Evolutionary conservation across 2,113 vertebrate species (phyloP).

Genomic region (Tachysurus vachellii): DNA sequence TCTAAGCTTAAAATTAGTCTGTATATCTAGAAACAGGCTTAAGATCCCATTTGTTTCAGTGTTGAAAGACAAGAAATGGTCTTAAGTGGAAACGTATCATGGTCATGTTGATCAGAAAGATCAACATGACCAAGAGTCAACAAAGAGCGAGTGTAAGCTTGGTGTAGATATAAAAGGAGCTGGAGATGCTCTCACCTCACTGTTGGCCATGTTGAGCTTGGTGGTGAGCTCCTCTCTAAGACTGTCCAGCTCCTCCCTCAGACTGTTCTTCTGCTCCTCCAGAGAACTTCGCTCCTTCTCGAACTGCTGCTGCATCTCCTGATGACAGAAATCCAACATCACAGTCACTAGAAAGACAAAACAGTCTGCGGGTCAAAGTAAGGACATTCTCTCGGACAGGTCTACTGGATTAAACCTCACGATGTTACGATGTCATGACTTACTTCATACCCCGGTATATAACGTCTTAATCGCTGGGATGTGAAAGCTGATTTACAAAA

Average conservation of each 20-base stretch:
- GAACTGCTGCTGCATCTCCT: conserved; percentile 95
- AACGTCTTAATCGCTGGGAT: background rate
- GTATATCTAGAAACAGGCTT: too few species aligned
- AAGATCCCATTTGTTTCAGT: background rate
- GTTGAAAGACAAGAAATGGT: background rate
- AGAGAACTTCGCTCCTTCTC: conserved; percentile 84
- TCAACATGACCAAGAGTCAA: too few species aligned
- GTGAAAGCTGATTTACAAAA: background rate
- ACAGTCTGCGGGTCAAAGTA: background rate
- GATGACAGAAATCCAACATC: conserved; percentile 26
- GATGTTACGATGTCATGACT: background rate
- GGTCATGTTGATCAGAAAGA: too few species aligned
- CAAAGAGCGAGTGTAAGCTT: too few species aligned
- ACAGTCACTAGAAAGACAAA: background rate
- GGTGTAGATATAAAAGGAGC: too few species aligned
- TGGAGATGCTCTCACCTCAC: conserved; percentile 76
- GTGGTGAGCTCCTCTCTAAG: conserved; percentile 83
- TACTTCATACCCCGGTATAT: background rate
- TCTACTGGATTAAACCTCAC: background rate
- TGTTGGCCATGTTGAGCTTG: conserved; percentile 83
- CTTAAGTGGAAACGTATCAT: background rate
- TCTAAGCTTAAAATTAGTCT: too few species aligned
- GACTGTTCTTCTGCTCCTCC: conserved; percentile 87
- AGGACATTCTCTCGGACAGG: background rate
- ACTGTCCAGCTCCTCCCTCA: conserved; percentile 84